These are phyloP conservation scores for Galerucella pusilla DNA, from an alignment of 2,888 invertebrate species.

Conservation along the genomic window DNA sequence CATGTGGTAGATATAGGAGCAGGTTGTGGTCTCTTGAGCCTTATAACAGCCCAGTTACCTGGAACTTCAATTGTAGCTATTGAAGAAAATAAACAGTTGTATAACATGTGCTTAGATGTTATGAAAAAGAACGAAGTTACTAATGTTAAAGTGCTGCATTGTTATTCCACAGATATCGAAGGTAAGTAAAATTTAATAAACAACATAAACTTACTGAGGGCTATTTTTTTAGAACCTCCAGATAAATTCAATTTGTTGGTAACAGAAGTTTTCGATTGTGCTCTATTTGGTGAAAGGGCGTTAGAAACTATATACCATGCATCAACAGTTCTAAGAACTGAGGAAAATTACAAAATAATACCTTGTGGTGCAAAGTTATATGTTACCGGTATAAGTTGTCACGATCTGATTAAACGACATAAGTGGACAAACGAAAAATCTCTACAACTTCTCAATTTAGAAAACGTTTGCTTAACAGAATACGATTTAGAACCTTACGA, in stretches of 20 bases:
- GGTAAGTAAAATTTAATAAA: slow-evolving; percentile 25
- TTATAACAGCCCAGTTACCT: slow-evolving; percentile 69
- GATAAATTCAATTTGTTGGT: slow-evolving; percentile 69
- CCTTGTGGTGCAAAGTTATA: slow-evolving; percentile 74
- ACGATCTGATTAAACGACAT: slow-evolving; percentile 33
- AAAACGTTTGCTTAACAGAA: slow-evolving; percentile 59
- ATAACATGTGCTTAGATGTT: slow-evolving; percentile 71
- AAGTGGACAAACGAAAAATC: slow-evolving; percentile 33
- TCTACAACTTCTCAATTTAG: slow-evolving; percentile 53
- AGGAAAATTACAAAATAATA: slow-evolving; percentile 67
- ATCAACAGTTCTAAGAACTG: slow-evolving; percentile 70
- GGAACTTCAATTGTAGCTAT: slow-evolving; percentile 73
- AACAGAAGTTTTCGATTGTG: slow-evolving; percentile 85
- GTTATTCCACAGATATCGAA: slow-evolving; percentile 70
- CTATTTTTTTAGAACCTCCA: slow-evolving; percentile 32
- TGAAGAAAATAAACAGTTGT: slow-evolving; percentile 75
- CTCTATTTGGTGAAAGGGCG: slow-evolving; percentile 80
- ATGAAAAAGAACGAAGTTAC: slow-evolving; percentile 65
- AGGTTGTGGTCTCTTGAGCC: slow-evolving; percentile 80
- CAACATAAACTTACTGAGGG: too few relatives aligned
- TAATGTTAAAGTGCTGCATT: slow-evolving; percentile 68
- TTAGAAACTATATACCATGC: slow-evolving; percentile 77
- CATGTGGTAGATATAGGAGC: slow-evolving; percentile 80
- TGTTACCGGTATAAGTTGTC: slow-evolving; percentile 64
- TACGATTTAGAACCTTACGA: slow-evolving; percentile 72